These are phyloP conservation scores for Phalangium opilio DNA, from an alignment of 2,888 invertebrate species.

Conservation along the genomic window DNA sequence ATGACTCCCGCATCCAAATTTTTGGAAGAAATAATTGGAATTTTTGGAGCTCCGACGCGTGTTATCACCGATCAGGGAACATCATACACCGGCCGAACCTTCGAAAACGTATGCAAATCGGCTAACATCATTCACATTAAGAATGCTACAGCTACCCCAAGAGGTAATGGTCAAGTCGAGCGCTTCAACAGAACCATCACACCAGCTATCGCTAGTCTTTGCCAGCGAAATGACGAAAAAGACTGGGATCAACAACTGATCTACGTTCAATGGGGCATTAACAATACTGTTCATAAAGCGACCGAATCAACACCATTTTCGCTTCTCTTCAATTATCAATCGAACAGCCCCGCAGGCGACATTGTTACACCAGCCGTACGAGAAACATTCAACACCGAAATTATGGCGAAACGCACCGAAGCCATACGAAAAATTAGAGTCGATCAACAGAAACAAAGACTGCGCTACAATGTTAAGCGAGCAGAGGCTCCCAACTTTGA, in stretches of 20 bases:
- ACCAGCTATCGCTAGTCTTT: neutral
- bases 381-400: no score
- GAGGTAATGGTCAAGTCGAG: slow-evolving; percentile 2
- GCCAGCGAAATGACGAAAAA: neutral
- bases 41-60: no score
- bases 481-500: no score
- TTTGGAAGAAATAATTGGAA: no score
- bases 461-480: no score
- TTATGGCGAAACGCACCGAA: no score
- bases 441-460: no score
- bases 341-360: no score
- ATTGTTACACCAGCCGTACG: no score
- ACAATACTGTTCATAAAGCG: neutral
- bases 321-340: no score
- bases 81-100: neutral
- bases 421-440: no score
- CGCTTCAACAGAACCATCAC: neutral
- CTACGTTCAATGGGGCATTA: neutral
- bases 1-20: neutral
- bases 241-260: neutral
- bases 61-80: slow-evolving; percentile 1
- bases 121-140: neutral
- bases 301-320: neutral
- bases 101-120: neutral
- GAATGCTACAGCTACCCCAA: neutral